Evolutionary conservation across 1,140 invertebrate species (phyloP).

Genomic region (Pogonomyrmex californicus): DNA sequence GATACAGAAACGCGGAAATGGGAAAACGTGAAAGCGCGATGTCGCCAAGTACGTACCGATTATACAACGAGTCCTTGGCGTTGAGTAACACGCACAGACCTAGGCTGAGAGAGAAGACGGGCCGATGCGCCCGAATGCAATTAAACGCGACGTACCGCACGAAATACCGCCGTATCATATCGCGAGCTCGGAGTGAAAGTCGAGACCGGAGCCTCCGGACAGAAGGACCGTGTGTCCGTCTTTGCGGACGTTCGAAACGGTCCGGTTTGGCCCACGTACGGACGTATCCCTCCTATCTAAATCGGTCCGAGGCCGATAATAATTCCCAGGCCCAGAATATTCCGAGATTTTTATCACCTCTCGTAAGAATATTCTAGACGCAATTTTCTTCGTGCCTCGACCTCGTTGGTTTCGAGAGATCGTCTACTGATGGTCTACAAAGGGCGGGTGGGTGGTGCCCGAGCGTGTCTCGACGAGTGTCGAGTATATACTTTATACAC

Average conservation of each 20-base stretch:
- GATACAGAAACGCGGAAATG: constrained; percentile 69
- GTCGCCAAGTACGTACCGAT: constrained; percentile 67
- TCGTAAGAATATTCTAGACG: neutral
- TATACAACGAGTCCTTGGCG: constrained; percentile 78
- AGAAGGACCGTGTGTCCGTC: constrained; percentile 46
- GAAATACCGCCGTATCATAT: constrained; percentile 49
- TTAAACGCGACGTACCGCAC: constrained; percentile 55
- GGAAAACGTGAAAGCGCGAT: constrained; percentile 68
- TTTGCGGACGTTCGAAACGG: constrained; percentile 20
- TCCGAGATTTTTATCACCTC: neutral
- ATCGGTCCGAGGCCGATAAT: constrained; percentile 1
- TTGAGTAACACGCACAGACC: constrained; percentile 68
- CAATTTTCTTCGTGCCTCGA: neutral
- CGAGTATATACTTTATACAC: neutral
- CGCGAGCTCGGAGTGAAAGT: constrained; percentile 68
- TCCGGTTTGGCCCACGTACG: constrained; percentile 44
- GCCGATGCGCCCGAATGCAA: constrained; percentile 47
- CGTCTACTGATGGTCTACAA: neutral
- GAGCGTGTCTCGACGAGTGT: neutral
- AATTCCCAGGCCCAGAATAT: neutral
- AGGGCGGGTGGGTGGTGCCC: neutral
- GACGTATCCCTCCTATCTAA: neutral
- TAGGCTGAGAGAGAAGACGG: constrained; percentile 28
- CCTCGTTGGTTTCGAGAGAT: neutral
- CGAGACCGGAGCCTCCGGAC: constrained; percentile 37